Evolutionary conservation across 2,888 invertebrate genomes (phyloP), one percentile per base, ranked within the genome.

Genomic region (Drosophila tanythrix): DNA sequence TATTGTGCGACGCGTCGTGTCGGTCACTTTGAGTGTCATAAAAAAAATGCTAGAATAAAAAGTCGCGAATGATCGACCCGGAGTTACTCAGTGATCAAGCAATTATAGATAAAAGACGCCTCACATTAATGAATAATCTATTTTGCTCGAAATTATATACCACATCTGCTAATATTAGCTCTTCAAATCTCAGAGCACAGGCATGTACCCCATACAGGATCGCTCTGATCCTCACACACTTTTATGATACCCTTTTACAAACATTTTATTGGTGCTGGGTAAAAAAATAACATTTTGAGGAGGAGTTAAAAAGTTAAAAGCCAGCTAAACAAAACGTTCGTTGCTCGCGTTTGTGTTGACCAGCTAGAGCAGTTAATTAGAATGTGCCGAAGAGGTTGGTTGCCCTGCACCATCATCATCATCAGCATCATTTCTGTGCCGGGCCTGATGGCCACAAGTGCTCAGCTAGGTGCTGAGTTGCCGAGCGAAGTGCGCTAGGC

Each of bases 291-390:
- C 55, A 56, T 62, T 53, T 55, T 29, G 58, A 40, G 69, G 51
- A 81, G 68, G 66, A 79, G 77, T 81, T 77, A 80, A 85, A 75
- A 88, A 79, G 79, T 90, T 89, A 89, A 90, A 88, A 88, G 90
- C 84, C 90, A 83, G 80, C 74, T 76, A 88, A 86, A 86, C 88
- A 86, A 83, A 89, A 75, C 77, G 77, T 43, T 52, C 63, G 62
- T 57, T 85, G 88, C 89, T 88, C 88, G 88, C 89, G 71, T 89
- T 89, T 89, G 85, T 82, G 84, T 88, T 85, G 81, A 78, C 82
- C 83, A 90, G 88, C 88, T 87, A 84, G 90, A 87, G 90, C 89
- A 90, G 90, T 87, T 90, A 88, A 88, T 88, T 90, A 89, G 90
- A 90, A 89, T 85, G 82, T 83, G 81, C 75, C 69, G 71, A 73